Evolutionary conservation across 2,888 invertebrate species (phyloP).

Genomic region (Acanthosoma haemorrhoidale): DNA sequence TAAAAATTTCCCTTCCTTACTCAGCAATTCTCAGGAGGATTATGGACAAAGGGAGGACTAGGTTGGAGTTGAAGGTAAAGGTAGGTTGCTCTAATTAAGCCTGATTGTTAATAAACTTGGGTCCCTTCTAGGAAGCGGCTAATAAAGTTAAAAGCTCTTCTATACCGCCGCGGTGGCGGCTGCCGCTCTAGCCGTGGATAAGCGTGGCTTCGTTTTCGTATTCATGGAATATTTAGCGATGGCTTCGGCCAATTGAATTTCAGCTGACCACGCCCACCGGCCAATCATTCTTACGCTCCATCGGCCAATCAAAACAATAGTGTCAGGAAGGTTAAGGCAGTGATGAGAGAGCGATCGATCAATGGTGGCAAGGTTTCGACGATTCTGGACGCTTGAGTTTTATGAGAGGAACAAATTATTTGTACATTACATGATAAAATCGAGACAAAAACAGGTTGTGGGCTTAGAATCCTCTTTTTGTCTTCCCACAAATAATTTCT

Average conservation of each 20-base stretch:
- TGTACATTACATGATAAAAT: no score
- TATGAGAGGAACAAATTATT: no score
- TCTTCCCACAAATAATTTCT: no score
- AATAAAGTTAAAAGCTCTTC: not conserved
- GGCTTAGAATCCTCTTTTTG: no score
- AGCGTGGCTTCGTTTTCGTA: not conserved
- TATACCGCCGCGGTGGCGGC: no score
- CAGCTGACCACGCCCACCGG: not conserved
- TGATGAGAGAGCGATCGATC: no score
- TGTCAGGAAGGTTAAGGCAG: no score
- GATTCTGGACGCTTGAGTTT: no score
- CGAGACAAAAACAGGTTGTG: no score
- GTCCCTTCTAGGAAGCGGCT: not conserved
- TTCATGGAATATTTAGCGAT: conserved; percentile 6
- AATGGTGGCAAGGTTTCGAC: no score
- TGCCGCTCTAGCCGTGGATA: not conserved
- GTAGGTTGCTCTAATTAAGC: not conserved
- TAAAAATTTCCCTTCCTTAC: no score
- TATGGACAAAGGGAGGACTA: not conserved
- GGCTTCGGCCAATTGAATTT: not conserved
- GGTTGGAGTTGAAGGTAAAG: not conserved
- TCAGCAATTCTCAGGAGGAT: not conserved
- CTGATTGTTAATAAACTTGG: not conserved
- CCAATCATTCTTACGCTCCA: not conserved
- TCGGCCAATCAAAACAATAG: no score